Evolutionary conservation across 2,888 invertebrate species (phyloP).

Genomic region (Diplazon laetatorius): DNA sequence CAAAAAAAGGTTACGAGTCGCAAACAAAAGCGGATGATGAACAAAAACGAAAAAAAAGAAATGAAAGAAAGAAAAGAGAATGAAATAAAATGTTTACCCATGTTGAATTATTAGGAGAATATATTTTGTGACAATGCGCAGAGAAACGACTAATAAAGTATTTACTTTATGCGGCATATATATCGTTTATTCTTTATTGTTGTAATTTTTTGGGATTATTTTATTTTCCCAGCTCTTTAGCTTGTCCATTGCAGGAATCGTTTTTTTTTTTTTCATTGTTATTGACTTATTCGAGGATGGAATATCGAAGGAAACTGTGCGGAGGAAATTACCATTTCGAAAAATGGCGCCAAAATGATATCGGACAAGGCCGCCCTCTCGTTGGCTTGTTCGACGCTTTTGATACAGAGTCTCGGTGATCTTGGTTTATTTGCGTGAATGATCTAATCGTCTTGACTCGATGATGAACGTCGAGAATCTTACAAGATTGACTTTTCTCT

Average conservation of each 20-base stretch:
- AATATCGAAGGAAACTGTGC: slow-evolving; percentile 9
- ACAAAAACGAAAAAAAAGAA: slow-evolving; percentile 16
- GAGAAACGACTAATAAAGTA: slow-evolving; percentile 77
- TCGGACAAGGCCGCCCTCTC: slow-evolving; percentile 39
- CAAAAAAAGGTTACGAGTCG: slow-evolving; percentile 3
- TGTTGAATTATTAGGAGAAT: slow-evolving; percentile 75
- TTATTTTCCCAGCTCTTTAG: slow-evolving; percentile 16
- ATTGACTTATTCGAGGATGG: no score
- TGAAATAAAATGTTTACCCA: slow-evolving; percentile 65
- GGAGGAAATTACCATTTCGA: slow-evolving; percentile 48
- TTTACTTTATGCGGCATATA: slow-evolving; percentile 72
- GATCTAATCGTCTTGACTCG: slow-evolving; percentile 64
- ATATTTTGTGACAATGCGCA: slow-evolving; percentile 76
- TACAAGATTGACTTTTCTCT: slow-evolving; percentile 45
- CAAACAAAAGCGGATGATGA: slow-evolving; percentile 24
- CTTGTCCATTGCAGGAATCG: slow-evolving; percentile 11
- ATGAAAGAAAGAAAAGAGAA: slow-evolving; percentile 37
- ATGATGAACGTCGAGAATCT: no score
- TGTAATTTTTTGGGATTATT: no score
- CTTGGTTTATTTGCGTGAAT: slow-evolving; percentile 62
- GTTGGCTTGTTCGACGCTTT: slow-evolving; percentile 19
- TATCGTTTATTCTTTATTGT: background rate
- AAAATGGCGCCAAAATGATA: slow-evolving; percentile 48
- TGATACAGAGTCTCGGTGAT: background rate
- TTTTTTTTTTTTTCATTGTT: no score